Percentiles rank a stretch among this genome's conserved stretches.
phyloP scores from a whole-genome alignment of 1,140 invertebrate genomes.

The Thalassaphorura encarpata region DNA sequence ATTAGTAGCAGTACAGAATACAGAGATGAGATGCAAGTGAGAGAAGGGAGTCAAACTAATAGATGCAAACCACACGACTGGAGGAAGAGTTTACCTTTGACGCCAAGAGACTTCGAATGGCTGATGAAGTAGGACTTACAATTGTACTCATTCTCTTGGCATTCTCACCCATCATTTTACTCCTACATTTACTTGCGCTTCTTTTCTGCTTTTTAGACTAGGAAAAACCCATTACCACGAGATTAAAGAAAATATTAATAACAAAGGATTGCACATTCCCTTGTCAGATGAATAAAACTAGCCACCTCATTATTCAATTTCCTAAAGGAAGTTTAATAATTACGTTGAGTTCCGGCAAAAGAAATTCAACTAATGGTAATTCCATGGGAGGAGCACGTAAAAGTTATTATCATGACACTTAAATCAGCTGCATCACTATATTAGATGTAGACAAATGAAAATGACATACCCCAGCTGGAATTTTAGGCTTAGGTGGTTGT shows the following conservation, averaged over 20 bases:
- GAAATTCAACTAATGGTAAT: too few species aligned
- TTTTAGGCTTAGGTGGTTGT: slow-evolving; percentile 50
- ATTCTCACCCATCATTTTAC: not conserved
- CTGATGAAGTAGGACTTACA: slow-evolving; percentile 30
- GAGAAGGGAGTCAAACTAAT: not conserved
- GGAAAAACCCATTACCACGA: not conserved
- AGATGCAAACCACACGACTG: not conserved
- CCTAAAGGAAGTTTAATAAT: too few species aligned
- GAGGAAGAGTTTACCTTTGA: slow-evolving; percentile 26
- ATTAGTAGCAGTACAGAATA: too few species aligned
- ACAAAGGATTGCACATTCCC: too few species aligned
- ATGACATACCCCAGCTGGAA: slow-evolving; percentile 18
- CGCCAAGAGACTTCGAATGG: slow-evolving; percentile 30
- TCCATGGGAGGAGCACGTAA: too few species aligned
- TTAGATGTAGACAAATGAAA: too few species aligned
- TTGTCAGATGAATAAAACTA: too few species aligned
- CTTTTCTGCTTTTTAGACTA: not conserved
- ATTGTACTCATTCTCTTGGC: not conserved
- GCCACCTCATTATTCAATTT: too few species aligned
- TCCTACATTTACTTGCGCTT: not conserved
- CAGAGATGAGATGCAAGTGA: not conserved
- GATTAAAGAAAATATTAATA: not conserved
- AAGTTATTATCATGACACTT: too few species aligned
- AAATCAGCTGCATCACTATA: too few species aligned
- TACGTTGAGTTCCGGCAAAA: too few species aligned